Evolutionary conservation across 2,797 vertebrate species (phyloP), one percentile per base, ranked within the genome.

Genomic region (Aselliscus stoliczkanus): DNA sequence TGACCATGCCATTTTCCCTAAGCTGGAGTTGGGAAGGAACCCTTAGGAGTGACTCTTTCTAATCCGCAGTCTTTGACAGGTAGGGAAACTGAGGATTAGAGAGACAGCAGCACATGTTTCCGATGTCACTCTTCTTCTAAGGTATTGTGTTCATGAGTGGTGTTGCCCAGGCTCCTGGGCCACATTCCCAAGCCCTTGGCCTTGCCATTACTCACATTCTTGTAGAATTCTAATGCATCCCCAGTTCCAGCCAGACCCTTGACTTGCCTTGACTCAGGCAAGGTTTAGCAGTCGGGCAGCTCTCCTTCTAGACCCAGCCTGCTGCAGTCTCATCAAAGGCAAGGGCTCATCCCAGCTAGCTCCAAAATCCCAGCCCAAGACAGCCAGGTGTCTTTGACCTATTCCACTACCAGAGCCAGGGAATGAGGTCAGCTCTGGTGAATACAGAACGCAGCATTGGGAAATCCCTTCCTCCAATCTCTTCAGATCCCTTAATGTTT

Each of bases 351-450:
- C n/a, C 47, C 25, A 87, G 42, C 27, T 25, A 0, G 58, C 44
- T 62, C 83, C 93, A 82, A 72, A 93, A 92, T 92, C 81, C 83
- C 62, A 93, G 83, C 54, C 37, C 13, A 3, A 83, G 81, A 75
- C 12, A 82, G 76, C 64, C 80, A 90, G 73, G 88, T 65, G 81
- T 77, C 82, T 83, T 76, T 90, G 94, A 96, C 90, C 94, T 69
- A 8, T 72, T 70, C 56, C 60, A 47, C 72, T 70, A 11, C 50
- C 7, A 23, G 50, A 96, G 77, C 77, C 92, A 93, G 79, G 31
- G 77, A 93, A 77, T 80, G 84, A 96, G 77, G 39, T 79, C 81
- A 90, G 73, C 92, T 50, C 88, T 73, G 39, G 69, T 67, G 88
- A 95, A 70, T 56, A 34, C 52, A 80, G 81, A 79, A 65, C 27